A percentile compares a stretch with the other conserved stretches of the same genome.
These are phyloP conservation scores for Ciona savignyi DNA, from an alignment of 23 tunicate species.

Conservation along the genomic window DNA sequence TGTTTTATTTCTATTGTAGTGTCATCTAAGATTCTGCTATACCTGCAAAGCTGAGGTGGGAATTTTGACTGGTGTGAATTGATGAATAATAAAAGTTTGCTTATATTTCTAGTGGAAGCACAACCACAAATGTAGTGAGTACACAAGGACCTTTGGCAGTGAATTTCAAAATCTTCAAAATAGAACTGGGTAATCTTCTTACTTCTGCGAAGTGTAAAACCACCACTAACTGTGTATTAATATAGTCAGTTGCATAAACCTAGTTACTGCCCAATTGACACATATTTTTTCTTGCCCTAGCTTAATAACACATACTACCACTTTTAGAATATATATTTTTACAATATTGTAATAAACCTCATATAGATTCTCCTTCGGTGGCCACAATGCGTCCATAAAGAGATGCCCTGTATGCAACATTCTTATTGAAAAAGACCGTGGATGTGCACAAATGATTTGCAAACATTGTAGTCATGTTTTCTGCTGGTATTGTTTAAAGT, in stretches of 20 bases:
- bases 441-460: slow-evolving; percentile 92
- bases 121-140: slow-evolving; percentile 42
- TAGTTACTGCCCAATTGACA: too few species aligned
- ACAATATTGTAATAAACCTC: neutral
- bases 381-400: slow-evolving; percentile 53
- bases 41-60: slow-evolving; percentile 81
- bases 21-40: slow-evolving; percentile 49
- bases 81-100: too few species aligned
- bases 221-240: too few species aligned
- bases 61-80: too few species aligned
- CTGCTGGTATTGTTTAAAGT: slow-evolving; percentile 84
- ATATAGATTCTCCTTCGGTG: slow-evolving; percentile 24
- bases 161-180: slow-evolving; percentile 36
- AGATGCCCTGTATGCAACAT: slow-evolving; percentile 74
- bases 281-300: too few species aligned
- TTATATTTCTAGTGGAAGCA: slow-evolving; percentile 50
- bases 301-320: too few species aligned
- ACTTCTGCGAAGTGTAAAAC: too few species aligned
- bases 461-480: slow-evolving; percentile 85
- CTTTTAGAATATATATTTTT: neutral
- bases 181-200: slow-evolving; percentile 40
- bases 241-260: too few species aligned
- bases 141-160: slow-evolving; percentile 11
- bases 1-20: slow-evolving; percentile 29
- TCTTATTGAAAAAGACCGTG: slow-evolving; percentile 71